Conservation (phyloP, 2,113 vertebrate genomes). For the Plecturocebus donacophilus region DNA sequence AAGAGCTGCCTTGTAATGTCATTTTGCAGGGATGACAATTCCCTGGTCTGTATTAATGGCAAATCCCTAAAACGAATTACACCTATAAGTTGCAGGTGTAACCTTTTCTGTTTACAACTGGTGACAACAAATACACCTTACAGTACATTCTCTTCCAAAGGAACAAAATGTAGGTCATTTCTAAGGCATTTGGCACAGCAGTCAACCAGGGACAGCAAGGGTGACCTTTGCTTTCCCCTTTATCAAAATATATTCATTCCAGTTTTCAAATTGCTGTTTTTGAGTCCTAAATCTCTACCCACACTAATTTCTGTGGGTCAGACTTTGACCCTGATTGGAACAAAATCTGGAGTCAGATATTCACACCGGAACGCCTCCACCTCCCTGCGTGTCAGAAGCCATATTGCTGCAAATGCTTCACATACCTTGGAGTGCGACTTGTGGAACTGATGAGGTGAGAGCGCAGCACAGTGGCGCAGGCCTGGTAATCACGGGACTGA, state of each 20-base stretch:
- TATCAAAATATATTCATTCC: constrained; percentile 92
- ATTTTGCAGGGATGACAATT: neutral
- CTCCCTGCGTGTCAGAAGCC: constrained; percentile 96
- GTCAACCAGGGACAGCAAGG: constrained; percentile 71
- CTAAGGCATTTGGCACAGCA: constrained; percentile 70
- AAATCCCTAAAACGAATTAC: neutral
- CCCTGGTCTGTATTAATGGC: neutral
- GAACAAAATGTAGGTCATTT: constrained; percentile 68
- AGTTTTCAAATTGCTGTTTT: constrained; percentile 92
- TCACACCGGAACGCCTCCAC: constrained; percentile 91
- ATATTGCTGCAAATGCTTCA: constrained; percentile 97
- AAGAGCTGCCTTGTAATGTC: constrained; percentile 31
- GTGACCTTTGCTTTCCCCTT: constrained; percentile 74
- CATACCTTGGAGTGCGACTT: constrained; percentile 95
- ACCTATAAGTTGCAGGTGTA: constrained; percentile 24
- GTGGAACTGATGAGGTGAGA: constrained; percentile 99
- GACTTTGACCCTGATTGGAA: constrained; percentile 93
- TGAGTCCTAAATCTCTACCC: constrained; percentile 94
- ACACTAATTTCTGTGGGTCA: constrained; percentile 94
- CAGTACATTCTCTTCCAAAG: constrained; percentile 64
- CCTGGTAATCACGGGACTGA: constrained; percentile 99
- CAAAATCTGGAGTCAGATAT: constrained; percentile 93
- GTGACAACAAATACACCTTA: constrained; percentile 57
- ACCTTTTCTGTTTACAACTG: constrained; percentile 64
- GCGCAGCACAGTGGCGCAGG: constrained; percentile 94